Evolutionary conservation across 2,797 vertebrate genomes (phyloP).

Genomic region (Sciaenops ocellatus): DNA sequence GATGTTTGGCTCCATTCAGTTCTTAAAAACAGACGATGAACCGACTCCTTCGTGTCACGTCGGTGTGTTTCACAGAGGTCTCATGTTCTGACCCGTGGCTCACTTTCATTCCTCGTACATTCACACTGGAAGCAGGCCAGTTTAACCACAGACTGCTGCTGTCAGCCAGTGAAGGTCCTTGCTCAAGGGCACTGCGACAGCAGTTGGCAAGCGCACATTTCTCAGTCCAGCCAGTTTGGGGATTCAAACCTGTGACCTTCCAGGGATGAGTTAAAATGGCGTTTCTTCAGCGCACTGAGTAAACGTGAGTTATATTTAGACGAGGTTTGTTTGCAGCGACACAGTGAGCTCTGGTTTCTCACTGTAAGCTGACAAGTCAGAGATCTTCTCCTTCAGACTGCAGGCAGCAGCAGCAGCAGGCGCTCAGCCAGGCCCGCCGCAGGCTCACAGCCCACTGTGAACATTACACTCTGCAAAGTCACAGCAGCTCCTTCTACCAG

Average conservation of each 20-base stretch:
- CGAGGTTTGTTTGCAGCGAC: neutral
- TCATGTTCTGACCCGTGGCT: neutral
- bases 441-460: neutral
- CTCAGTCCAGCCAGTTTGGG: neutral
- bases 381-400: neutral
- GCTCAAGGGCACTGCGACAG: constrained; percentile 30
- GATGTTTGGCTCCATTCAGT: too few species aligned
- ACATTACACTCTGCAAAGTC: neutral
- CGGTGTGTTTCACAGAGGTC: neutral
- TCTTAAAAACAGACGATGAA: too few species aligned
- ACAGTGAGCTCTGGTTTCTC: constrained; percentile 1
- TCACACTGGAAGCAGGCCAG: constrained; percentile 26
- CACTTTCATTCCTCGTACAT: neutral
- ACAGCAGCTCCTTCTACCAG: neutral
- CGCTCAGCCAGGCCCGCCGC: neutral
- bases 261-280: neutral
- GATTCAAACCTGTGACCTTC: neutral
- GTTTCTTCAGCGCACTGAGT: neutral
- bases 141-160: constrained; percentile 25
- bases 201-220: neutral
- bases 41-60: neutral
- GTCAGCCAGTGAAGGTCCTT: constrained; percentile 5
- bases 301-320: neutral
- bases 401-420: neutral
- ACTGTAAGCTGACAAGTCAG: neutral